phyloP scores from a whole-genome alignment of 92 coral and sea anemone genomes.

The Nematostella vectensis region DNA sequence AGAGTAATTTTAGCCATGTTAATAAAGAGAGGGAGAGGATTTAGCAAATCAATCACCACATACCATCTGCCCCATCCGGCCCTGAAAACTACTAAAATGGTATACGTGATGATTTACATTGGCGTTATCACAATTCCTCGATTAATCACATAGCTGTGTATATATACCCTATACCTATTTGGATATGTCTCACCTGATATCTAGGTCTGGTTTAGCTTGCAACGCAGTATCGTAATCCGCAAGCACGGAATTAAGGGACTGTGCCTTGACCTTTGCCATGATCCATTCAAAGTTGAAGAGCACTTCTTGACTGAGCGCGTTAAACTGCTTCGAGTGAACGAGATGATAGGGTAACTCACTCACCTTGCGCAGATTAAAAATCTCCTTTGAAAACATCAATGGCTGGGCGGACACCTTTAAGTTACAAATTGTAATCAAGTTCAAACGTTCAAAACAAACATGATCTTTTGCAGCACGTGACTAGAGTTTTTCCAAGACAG shows the following conservation, averaged over 20 bases:
- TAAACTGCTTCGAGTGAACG: conserved; percentile 29
- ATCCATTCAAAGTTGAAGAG: conserved; percentile 80
- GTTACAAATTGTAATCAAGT: background rate
- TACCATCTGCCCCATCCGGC: too few relatives aligned
- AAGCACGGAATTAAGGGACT: conserved; percentile 52
- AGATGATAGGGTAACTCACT: conserved; percentile 72
- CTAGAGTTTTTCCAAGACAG: too few relatives aligned
- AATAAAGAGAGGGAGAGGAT: too few relatives aligned
- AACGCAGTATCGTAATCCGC: conserved; percentile 54
- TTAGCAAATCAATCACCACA: too few relatives aligned
- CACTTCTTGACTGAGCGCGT: conserved; percentile 37
- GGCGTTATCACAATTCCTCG: too few relatives aligned
- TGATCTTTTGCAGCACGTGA: too few relatives aligned
- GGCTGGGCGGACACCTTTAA: conserved; percentile 57
- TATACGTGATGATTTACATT: too few relatives aligned
- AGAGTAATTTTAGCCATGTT: too few relatives aligned
- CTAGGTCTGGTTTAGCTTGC: conserved; percentile 37
- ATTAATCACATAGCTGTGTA: too few relatives aligned
- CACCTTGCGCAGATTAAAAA: conserved; percentile 68
- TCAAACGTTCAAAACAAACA: too few relatives aligned
- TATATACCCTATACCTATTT: too few relatives aligned
- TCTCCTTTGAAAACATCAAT: conserved; percentile 52
- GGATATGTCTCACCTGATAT: conserved; percentile 67
- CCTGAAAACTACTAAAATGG: too few relatives aligned
- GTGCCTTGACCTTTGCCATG: conserved; percentile 50